A percentile compares a stretch with the other conserved stretches of the same genome.
Conservation (phyloP, 2,888 invertebrate species). For the Drosophila kanekoi region DNA sequence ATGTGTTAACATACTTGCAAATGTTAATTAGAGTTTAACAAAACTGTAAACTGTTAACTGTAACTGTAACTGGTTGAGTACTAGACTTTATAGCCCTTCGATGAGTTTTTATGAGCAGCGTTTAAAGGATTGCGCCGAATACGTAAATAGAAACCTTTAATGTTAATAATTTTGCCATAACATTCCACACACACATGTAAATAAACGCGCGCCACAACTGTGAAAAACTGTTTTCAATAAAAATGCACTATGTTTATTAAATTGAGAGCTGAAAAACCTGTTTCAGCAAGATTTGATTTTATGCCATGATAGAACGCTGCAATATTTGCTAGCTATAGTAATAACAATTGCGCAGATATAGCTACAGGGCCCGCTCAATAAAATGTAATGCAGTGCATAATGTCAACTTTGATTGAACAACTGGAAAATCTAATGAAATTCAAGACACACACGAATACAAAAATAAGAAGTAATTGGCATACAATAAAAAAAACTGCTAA, state of each 20-base stretch:
- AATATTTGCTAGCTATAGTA: constrained; percentile 9
- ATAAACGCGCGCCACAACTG: background rate
- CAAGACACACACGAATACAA: constrained; percentile 30
- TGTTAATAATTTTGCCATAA: background rate
- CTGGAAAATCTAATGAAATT: constrained; percentile 68
- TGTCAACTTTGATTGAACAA: constrained; percentile 69
- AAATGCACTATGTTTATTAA: background rate
- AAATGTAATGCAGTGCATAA: constrained; percentile 51
- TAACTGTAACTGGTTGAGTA: too few species aligned
- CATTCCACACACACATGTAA: background rate
- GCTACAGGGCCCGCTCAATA: constrained; percentile 25
- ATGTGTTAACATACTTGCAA: too few species aligned
- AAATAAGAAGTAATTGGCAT: constrained; percentile 73
- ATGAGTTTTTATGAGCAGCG: too few species aligned
- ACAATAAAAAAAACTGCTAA: constrained; percentile 61
- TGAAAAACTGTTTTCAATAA: background rate
- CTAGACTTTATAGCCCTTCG: background rate
- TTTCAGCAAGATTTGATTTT: constrained; percentile 1
- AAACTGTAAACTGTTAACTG: too few species aligned
- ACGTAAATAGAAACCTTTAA: background rate
- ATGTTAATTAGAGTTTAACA: too few species aligned
- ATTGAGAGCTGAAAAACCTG: background rate
- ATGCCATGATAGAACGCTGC: background rate
- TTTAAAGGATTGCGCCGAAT: background rate
- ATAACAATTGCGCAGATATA: constrained; percentile 37